These are phyloP conservation scores for Campoplex nolae DNA, from an alignment of 2,888 invertebrate genomes.

Conservation along the genomic window DNA sequence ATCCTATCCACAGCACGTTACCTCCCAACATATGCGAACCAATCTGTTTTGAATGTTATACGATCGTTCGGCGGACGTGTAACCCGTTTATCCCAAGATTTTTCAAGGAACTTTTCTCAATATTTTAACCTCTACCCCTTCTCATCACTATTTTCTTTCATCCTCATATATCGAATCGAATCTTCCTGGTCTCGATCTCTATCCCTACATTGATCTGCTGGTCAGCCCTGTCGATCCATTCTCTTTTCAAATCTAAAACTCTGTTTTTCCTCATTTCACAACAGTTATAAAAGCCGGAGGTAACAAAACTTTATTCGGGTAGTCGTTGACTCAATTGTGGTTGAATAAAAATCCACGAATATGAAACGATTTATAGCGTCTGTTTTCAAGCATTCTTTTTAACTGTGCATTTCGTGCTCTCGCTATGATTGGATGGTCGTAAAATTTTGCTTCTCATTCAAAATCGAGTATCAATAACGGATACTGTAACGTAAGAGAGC, in stretches of 20 bases:
- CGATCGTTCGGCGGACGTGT: conserved; percentile 58
- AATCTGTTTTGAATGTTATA: conserved; percentile 65
- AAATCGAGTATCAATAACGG: too few relatives aligned
- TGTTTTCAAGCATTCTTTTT: too few relatives aligned
- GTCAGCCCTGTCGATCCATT: conserved; percentile 12
- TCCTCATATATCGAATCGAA: conserved; percentile 38
- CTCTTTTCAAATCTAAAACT: conserved; percentile 4
- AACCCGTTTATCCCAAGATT: conserved; percentile 62
- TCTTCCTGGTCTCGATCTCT: conserved; percentile 41
- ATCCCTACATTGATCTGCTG: neutral
- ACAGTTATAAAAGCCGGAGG: conserved; percentile 15
- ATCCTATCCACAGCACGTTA: neutral
- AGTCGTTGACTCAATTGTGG: neutral
- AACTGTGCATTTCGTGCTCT: too few relatives aligned
- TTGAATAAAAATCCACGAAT: neutral
- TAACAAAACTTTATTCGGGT: neutral
- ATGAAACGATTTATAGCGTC: too few relatives aligned
- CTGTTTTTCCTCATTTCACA: neutral
- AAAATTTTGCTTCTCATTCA: too few relatives aligned
- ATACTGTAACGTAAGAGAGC: too few relatives aligned
- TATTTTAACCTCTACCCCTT: conserved; percentile 27
- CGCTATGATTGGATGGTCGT: too few relatives aligned
- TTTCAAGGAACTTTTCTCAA: conserved; percentile 55
- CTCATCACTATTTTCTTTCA: conserved; percentile 16
- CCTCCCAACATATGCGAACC: conserved; percentile 34